Evolutionary conservation across 2,888 invertebrate genomes (phyloP).

Genomic region (Pocota personata): DNA sequence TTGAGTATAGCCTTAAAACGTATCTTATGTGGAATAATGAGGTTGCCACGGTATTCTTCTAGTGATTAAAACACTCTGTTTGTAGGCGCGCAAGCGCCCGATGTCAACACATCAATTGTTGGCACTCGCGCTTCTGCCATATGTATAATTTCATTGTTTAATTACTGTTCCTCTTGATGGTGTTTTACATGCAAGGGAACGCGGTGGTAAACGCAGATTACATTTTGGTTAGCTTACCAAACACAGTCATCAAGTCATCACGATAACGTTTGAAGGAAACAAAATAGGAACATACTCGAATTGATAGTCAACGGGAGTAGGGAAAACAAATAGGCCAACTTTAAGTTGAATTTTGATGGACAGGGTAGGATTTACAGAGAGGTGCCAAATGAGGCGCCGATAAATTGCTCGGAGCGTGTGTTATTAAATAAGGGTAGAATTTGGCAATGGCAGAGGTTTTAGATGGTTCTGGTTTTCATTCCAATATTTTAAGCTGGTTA

Average conservation of each 20-base stretch:
- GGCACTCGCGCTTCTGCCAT: conserved; percentile 52
- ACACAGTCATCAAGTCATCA: conserved; percentile 28
- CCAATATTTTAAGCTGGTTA: no score
- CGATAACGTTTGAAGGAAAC: conserved; percentile 8
- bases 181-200: conserved; percentile 43
- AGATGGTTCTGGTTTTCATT: no score
- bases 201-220: conserved; percentile 35
- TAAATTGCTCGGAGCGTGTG: background rate
- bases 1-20: conserved; percentile 39
- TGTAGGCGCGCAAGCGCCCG: conserved; percentile 52
- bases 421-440: no score
- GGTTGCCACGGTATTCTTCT: conserved; percentile 41
- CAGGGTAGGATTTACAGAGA: conserved; percentile 8
- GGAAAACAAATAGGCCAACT: conserved; percentile 21
- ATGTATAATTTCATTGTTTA: conserved; percentile 71
- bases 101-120: conserved; percentile 67
- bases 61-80: conserved; percentile 55
- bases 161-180: conserved; percentile 50
- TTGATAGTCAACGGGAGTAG: conserved; percentile 33
- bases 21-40: conserved; percentile 52
- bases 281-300: conserved; percentile 31
- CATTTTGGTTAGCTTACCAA: conserved; percentile 41
- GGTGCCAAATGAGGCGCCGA: conserved; percentile 10
- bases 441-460: no score
- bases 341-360: background rate